Evolutionary conservation across 2,888 invertebrate species (phyloP), one percentile per base, ranked within the genome.

Genomic region (Dyspetes luteomarginatus): DNA sequence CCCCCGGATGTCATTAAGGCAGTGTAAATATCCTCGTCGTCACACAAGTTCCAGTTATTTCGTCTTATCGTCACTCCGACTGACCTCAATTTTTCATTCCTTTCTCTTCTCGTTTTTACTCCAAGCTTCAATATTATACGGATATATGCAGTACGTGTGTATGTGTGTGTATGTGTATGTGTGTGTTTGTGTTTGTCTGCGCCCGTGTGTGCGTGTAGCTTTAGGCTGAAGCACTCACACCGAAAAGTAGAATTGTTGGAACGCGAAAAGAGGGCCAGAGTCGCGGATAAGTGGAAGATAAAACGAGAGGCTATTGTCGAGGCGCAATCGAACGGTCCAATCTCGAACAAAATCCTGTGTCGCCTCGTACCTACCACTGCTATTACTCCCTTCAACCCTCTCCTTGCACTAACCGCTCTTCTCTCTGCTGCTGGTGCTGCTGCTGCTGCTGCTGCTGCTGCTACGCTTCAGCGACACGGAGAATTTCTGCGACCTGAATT

Each of bases 231-330:
- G 60, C 19, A 15, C 24, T 19, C 48, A 12, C 24, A 74, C 43
- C 52, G 43, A 64, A 64, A 19, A 26, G 30, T 52, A 43, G 71
- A 82, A 74, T 69, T 64, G 67, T 58, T 43, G 36, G 65, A 56
- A 68, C 36, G 41, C 48, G 36, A 43, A 55, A 55, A 26, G 45
- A 52, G 52, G 69, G 17, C 45, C 30, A 62, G 67, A 69, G 72
- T 65, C 77, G 64, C 65, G 64, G 60, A 68, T 62, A 74, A 79
- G 81, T 78, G 74, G 83, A 77, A 82, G 78, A 69, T 74, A 82
- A 81, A 78, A 76, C 82, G 81, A 80, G 69, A 76, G 78, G 81
- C 83, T 83, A 85, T 85, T 85, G 84, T 84, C 84, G 81, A 78
- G 79, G 50, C 69, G 81, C 81, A 78, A 81, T 78, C 81, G 81